These are phyloP conservation scores for Drosophila mauritiana DNA, from an alignment of 1,140 invertebrate genomes.

Conservation along the genomic window DNA sequence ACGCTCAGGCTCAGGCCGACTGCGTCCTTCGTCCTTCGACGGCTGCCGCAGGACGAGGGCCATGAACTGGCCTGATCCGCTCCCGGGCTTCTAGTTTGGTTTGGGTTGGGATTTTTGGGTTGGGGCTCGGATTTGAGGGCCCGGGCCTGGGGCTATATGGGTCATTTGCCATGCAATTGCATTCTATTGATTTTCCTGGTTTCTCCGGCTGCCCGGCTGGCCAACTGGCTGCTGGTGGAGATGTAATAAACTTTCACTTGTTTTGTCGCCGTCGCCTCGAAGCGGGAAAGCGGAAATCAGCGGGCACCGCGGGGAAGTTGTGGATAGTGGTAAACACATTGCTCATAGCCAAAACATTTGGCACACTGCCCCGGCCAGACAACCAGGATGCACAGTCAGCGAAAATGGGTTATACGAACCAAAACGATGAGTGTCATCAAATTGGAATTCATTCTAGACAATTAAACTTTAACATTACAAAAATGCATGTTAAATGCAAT, in stretches of 20 bases:
- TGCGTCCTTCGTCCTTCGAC: constrained; percentile 25
- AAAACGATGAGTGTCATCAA: not conserved
- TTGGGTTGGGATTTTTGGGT: not conserved
- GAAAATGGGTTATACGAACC: not conserved
- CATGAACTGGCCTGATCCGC: constrained; percentile 39
- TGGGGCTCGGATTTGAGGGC: not conserved
- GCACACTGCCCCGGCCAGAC: constrained; percentile 43
- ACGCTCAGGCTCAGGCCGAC: constrained; percentile 60
- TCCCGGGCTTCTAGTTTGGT: not conserved
- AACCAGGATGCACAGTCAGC: constrained; percentile 13
- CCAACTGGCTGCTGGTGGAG: constrained; percentile 14
- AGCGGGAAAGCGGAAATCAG: constrained; percentile 26
- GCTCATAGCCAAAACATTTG: constrained; percentile 63
- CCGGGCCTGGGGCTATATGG: constrained; percentile 56
- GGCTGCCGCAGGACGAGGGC: constrained; percentile 22
- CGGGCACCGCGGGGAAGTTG: constrained; percentile 12
- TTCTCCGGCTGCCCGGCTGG: not conserved
- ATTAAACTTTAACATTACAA: no score
- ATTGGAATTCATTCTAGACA: not conserved
- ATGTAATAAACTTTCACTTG: constrained; percentile 79
- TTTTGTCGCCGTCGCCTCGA: constrained; percentile 55
- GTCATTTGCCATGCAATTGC: constrained; percentile 75
- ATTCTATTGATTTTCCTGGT: constrained; percentile 72
- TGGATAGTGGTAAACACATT: constrained; percentile 68
- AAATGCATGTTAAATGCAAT: no score